Conservation (phyloP, 2,113 vertebrate genomes). For the Gnathonemus echidnorhynchus region DNA sequence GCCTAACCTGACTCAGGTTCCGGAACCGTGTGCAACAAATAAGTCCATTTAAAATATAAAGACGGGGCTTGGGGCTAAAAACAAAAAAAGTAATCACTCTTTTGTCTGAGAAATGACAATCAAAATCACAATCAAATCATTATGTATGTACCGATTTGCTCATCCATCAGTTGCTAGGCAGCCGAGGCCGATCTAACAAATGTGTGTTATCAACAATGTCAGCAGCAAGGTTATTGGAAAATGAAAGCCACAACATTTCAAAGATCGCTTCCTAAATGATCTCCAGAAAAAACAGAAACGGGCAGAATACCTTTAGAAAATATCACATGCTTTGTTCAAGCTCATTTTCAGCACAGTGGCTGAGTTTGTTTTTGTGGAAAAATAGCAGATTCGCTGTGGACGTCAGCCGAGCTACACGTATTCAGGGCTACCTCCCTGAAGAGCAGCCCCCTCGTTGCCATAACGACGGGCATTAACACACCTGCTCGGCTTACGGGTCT, state of each 20-base stretch:
- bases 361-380: background rate
- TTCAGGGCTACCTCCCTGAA: slow-evolving; percentile 3
- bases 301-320: background rate
- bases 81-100: background rate
- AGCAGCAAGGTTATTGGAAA: background rate
- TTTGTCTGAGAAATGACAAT: background rate
- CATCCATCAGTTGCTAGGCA: slow-evolving; percentile 6
- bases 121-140: background rate
- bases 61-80: background rate
- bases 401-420: background rate
- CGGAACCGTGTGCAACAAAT: background rate
- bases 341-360: background rate
- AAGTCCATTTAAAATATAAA: background rate
- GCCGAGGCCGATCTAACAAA: background rate
- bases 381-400: background rate
- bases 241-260: background rate
- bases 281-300: background rate
- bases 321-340: background rate
- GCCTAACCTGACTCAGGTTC: background rate
- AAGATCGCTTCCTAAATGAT: background rate
- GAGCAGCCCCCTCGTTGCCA: slow-evolving; percentile 16
- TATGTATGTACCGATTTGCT: background rate
- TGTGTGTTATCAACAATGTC: background rate
- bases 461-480: slow-evolving; percentile 24
- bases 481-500: slow-evolving; percentile 9